Base-by-base conservation (phyloP, 1,140 invertebrate genomes). In the Antheraea pernyi region DNA sequence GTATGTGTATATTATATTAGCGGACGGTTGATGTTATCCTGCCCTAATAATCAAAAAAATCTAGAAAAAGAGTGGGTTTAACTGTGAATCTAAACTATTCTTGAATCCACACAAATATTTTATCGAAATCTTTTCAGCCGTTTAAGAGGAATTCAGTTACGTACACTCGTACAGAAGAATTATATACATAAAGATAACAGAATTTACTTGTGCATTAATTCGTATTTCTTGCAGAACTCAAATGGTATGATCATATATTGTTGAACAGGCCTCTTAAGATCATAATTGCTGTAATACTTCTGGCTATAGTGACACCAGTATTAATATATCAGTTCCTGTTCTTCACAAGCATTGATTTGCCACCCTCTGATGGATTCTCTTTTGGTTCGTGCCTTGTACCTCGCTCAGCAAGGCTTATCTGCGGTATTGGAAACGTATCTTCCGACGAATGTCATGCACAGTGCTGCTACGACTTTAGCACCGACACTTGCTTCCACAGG, bases 391-490 rank as follows among this genome's bases (percentile, higher is more conserved):
- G 90, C 69, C 42, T 89, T 0, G 67, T 87, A 7, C 66, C 79
- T 7, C 76, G 83, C 68, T 39, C 70, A 3, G 60, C 74, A 0
- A 80, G 90, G 65, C 75, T 91, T 0, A 75, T 80, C 0, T 92
- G 90, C 68, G 88, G 90, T 0, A 7, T 74, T 16, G 83, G 81
- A 2, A 67, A 75, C 19, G 70, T 84, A 11, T 42, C 72, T 4
- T 67, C 78, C 42, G 58, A 65, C 0, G 60, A 85, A 59, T 92
- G 90, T 60, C 86, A 86, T 59, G 46, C 67, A 6, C 81, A 90
- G 69, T 92, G 90, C 59, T 92, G 89, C 60, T 92, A 86, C 62
- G 89, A 92, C 58, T 62, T 73, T 7, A 75, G 53, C 13, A 80
- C 75, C 19, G 37, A 83, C 18, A 63, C 83, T 39, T 92, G 90